Conservation (phyloP, 2,888 invertebrate genomes). For the Lepidocyrtoides sp. region DNA sequence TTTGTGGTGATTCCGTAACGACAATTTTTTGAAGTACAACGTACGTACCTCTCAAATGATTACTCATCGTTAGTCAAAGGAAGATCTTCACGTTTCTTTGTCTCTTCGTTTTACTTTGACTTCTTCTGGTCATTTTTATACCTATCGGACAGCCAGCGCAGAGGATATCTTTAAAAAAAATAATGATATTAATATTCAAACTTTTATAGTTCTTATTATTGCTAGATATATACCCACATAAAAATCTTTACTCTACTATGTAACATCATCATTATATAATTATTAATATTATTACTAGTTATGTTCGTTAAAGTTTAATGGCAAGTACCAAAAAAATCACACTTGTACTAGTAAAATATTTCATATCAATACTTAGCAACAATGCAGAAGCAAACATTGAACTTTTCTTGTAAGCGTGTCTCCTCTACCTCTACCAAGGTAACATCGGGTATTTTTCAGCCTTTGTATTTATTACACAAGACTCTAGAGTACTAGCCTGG, state of each 20-base stretch:
- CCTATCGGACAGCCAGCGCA: constrained; percentile 27
- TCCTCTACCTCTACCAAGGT: not conserved
- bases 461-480: not conserved
- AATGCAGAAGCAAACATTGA: constrained; percentile 28
- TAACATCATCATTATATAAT: not conserved
- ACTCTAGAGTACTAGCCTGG: not conserved
- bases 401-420: not conserved
- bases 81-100: constrained; percentile 31
- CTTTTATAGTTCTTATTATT: constrained; percentile 17
- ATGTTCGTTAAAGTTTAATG: not conserved
- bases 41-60: constrained; percentile 63
- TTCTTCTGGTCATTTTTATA: constrained; percentile 76
- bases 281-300: not conserved
- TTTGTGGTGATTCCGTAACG: constrained; percentile 26
- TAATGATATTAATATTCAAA: not conserved
- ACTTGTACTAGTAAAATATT: not conserved
- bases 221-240: constrained; percentile 24
- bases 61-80: constrained; percentile 2
- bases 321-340: not conserved
- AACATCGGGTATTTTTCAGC: no score
- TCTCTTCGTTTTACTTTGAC: constrained; percentile 33
- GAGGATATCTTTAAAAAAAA: not conserved
- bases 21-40: constrained; percentile 52
- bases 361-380: not conserved
- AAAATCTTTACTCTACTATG: constrained; percentile 2